phyloP scores from a whole-genome alignment of 92 coral and sea anemone genomes.

The Chrysogorgia sp. region DNA sequence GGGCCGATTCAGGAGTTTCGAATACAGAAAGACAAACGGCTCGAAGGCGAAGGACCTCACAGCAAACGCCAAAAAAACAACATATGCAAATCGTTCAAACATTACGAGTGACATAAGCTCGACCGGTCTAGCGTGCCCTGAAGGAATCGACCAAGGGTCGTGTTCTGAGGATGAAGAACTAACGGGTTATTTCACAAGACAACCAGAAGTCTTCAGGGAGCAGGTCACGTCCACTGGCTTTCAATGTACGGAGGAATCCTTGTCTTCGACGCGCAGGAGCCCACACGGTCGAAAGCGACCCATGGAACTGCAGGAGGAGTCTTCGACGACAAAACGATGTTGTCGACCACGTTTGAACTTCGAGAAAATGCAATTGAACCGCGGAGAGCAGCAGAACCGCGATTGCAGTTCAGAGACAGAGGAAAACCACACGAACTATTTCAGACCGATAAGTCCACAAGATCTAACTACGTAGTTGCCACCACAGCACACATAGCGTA shows the following conservation, averaged over 20 bases:
- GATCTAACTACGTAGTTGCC: not conserved
- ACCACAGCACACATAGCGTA: not conserved
- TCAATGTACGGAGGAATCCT: not conserved
- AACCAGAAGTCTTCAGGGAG: not conserved
- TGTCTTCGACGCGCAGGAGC: not conserved
- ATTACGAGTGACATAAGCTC: not conserved
- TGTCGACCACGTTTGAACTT: constrained; percentile 83
- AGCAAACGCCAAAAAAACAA: not conserved
- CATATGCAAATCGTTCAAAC: constrained; percentile 8
- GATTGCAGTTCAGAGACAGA: not conserved
- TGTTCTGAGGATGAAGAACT: constrained; percentile 31
- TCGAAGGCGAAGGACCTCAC: not conserved
- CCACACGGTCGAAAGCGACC: constrained; percentile 33
- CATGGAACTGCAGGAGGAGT: constrained; percentile 27
- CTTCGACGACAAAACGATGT: constrained; percentile 11
- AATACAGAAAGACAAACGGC: not conserved
- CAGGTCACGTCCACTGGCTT: not conserved
- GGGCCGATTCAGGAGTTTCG: not conserved
- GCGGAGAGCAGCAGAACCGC: not conserved
- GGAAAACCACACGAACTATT: not conserved
- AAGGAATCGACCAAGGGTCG: not conserved
- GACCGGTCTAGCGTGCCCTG: not conserved
- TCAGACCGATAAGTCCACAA: constrained; percentile 26
- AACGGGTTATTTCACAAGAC: constrained; percentile 10
- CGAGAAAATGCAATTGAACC: constrained; percentile 79